phyloP scores from a whole-genome alignment of 2,797 vertebrate species.

The Arnoldichthys spilopterus region DNA sequence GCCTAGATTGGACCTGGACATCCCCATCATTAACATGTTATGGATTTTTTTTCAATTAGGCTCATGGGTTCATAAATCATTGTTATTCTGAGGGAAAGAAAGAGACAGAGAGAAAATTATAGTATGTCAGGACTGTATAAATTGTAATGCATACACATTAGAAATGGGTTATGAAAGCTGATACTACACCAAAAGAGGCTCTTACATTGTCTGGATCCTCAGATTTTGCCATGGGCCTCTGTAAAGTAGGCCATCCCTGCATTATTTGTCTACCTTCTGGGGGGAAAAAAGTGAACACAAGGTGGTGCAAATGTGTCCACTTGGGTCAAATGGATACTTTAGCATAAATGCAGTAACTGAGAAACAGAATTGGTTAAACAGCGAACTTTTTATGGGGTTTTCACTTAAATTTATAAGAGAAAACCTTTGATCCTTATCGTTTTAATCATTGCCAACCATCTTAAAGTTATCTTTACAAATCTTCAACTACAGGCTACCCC shows the following conservation, averaged over 20 bases:
- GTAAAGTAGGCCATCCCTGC: neutral
- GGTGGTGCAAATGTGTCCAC: neutral
- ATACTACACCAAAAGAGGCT: neutral
- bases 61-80: neutral
- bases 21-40: too few relatives aligned
- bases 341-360: neutral
- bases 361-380: too few relatives aligned
- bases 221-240: neutral
- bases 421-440: too few relatives aligned
- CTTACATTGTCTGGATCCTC: neutral
- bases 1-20: too few relatives aligned
- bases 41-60: neutral
- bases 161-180: neutral
- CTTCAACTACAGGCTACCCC: too few relatives aligned
- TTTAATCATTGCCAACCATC: too few relatives aligned
- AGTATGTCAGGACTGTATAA: neutral
- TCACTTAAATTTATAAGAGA: too few relatives aligned
- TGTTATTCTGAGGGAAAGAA: neutral
- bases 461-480: too few relatives aligned
- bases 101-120: neutral
- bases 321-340: neutral
- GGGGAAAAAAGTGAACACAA: neutral
- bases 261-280: neutral
- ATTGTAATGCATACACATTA: slow-evolving; percentile 3
- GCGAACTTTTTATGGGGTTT: too few relatives aligned